Conservation (phyloP, 2,888 invertebrate species). For the Nomada goodeniana region DNA sequence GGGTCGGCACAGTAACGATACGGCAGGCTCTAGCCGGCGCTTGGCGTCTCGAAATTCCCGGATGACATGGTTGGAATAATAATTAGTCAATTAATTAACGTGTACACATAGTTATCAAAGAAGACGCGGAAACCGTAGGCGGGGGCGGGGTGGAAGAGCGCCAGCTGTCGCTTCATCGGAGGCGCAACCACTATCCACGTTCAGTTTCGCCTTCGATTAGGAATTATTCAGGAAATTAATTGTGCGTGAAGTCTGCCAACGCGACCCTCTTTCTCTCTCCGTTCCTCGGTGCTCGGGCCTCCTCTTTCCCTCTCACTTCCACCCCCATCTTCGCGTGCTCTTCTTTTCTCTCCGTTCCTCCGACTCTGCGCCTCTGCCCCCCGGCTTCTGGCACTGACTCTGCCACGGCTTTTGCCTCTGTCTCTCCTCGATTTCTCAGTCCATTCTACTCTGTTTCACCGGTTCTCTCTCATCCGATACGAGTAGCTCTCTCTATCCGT, state of each 20-base stretch:
- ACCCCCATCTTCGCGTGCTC: no score
- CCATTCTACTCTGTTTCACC: constrained; percentile 31
- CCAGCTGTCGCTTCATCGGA: constrained; percentile 55
- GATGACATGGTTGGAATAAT: constrained; percentile 77
- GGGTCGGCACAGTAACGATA: constrained; percentile 28
- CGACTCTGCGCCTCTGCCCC: constrained; percentile 11
- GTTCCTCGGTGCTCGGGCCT: neutral
- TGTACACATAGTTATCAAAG: constrained; percentile 83
- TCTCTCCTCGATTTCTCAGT: constrained; percentile 48
- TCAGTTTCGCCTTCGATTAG: constrained; percentile 78
- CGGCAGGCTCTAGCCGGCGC: constrained; percentile 50
- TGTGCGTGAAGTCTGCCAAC: constrained; percentile 81
- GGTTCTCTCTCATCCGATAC: constrained; percentile 30
- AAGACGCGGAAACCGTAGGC: constrained; percentile 72
- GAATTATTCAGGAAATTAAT: constrained; percentile 83
- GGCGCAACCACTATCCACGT: constrained; percentile 54
- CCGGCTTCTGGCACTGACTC: constrained; percentile 2
- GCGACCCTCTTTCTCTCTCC: constrained; percentile 46
- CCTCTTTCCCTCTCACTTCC: neutral
- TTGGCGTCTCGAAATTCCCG: constrained; percentile 60
- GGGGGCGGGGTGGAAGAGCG: constrained; percentile 43
- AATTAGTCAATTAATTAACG: constrained; percentile 84
- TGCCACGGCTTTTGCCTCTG: neutral
- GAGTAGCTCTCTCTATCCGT: neutral
- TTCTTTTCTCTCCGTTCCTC: constrained; percentile 24